These are phyloP conservation scores for Heliconius aoede DNA, from an alignment of 2,888 invertebrate genomes.

Conservation along the genomic window DNA sequence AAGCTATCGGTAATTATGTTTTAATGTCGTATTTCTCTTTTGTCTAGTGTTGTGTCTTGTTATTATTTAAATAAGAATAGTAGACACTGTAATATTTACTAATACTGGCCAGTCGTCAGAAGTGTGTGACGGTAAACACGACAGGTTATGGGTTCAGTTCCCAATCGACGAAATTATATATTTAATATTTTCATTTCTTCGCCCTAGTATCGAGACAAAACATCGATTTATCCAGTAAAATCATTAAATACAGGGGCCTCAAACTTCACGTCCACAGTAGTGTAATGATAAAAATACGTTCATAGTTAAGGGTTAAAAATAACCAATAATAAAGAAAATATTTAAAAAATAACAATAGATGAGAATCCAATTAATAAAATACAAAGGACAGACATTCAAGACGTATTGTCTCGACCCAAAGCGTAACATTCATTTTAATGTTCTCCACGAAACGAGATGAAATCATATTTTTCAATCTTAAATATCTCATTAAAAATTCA, in stretches of 20 bases:
- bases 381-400: slow-evolving; percentile 15
- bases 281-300: no score
- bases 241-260: no score
- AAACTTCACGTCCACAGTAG: no score
- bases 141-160: neutral
- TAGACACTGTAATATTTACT: neutral
- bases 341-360: slow-evolving; percentile 2
- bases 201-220: no score
- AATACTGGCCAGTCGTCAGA: no score
- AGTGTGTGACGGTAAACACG: neutral
- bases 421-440: slow-evolving; percentile 38
- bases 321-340: neutral
- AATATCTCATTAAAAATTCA: slow-evolving; percentile 75
- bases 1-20: slow-evolving; percentile 10
- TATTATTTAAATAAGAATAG: neutral
- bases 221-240: no score
- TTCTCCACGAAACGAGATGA: slow-evolving; percentile 43
- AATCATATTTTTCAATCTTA: slow-evolving; percentile 61
- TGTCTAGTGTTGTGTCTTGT: neutral
- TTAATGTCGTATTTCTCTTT: neutral
- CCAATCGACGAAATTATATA: neutral
- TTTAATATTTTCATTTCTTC: no score
- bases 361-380: slow-evolving; percentile 20
- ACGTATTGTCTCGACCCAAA: slow-evolving; percentile 25
- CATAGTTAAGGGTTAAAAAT: no score